A percentile compares a stretch with the other conserved stretches of the same genome.
Evolutionary conservation across 2,888 invertebrate genomes (phyloP).

Genomic region (Orthosia gothica): DNA sequence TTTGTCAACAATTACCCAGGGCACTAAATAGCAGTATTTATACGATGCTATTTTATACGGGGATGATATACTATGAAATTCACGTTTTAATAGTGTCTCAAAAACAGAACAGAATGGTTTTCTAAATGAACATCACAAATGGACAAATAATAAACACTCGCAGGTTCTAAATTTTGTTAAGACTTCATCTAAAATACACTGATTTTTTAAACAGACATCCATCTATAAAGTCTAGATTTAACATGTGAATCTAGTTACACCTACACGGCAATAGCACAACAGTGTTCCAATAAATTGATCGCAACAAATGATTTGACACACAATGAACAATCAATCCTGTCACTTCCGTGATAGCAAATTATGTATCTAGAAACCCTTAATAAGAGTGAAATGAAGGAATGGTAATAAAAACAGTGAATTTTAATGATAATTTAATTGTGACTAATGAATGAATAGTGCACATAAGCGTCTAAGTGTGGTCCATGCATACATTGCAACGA

Average conservation of each 20-base stretch:
- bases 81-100: background rate
- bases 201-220: slow-evolving; percentile 17
- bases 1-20: slow-evolving; percentile 68
- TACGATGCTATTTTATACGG: background rate
- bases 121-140: slow-evolving; percentile 26
- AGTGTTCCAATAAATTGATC: slow-evolving; percentile 38
- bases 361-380: slow-evolving; percentile 59
- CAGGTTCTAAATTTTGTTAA: slow-evolving; percentile 6
- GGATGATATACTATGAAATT: background rate
- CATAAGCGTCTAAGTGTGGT: slow-evolving; percentile 89
- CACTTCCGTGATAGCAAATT: slow-evolving; percentile 53
- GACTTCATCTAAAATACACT: slow-evolving; percentile 23
- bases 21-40: slow-evolving; percentile 2
- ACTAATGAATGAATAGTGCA: slow-evolving; percentile 85
- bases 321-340: slow-evolving; percentile 60
- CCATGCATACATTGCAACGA: slow-evolving; percentile 91
- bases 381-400: slow-evolving; percentile 64
- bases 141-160: slow-evolving; percentile 10
- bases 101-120: background rate
- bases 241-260: slow-evolving; percentile 51
- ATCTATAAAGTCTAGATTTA: slow-evolving; percentile 33
- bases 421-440: slow-evolving; percentile 63
- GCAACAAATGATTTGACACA: slow-evolving; percentile 60
- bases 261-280: slow-evolving; percentile 48
- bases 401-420: slow-evolving; percentile 46